Base-by-base conservation (phyloP, 2,888 invertebrate genomes). In the Malthinus flaveolus region DNA sequence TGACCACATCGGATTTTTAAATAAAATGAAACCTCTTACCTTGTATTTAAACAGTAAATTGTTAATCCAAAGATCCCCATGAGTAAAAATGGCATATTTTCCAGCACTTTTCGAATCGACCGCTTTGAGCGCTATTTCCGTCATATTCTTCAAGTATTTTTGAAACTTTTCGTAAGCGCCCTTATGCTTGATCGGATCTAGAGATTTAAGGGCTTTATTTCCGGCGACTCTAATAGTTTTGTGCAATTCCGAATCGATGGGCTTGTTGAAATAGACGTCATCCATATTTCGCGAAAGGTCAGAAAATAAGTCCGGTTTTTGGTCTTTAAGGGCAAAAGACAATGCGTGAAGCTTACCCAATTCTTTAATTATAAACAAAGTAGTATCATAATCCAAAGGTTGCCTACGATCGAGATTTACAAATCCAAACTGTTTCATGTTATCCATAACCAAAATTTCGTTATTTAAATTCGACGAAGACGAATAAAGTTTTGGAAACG, bases 1-100 rank as follows among this genome's bases (percentile, higher is more conserved):
- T n/a, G n/a, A n/a, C n/a, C n/a, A n/a, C n/a, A n/a, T n/a, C n/a
- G n/a, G n/a, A n/a, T n/a, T n/a, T n/a, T n/a, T n/a, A n/a, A n/a
- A n/a, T n/a, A 23, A 23, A 3, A 23, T 23, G 23, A 23, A 23
- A 23, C 5, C n/a, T 36, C 52, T 53, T 42, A 58, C 53, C 7
- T 49, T 42, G 34, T 58, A 58, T 44, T 54, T 58, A 37, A 50
- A 58, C 8, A 58, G 23, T 9, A 58, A n/a, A 49, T 58, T 58
- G 10, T 48, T 49, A 3, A 53, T 23, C 52, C 52, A 52, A 44
- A 33, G 42, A 34, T 58, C 58, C 8, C 58, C 58, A n/a, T 58
- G 58, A 8, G 32, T 45, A 7, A 58, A 44, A 9, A 58, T 53
- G 42, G 44, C 12, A 13, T 50, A 39, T 9, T 36, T 23, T 32